Conservation (phyloP, 92 coral and sea anemone species). For the Porites lobata region DNA sequence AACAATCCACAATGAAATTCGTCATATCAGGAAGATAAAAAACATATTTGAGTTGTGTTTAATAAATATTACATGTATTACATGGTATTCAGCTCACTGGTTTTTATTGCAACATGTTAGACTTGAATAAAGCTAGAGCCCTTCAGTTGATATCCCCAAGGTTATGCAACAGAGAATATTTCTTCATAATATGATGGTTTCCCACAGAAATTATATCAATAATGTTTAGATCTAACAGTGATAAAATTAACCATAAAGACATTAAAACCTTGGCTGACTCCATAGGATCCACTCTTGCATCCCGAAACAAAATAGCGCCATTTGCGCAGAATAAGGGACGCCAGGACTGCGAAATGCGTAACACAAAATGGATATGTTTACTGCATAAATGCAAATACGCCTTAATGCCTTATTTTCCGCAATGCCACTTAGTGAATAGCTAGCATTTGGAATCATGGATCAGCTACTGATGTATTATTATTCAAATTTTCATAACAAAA, state of each 20-base stretch:
- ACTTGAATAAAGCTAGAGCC: neutral
- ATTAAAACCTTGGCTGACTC: constrained; percentile 33
- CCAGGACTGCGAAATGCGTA: neutral
- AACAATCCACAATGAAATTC: neutral
- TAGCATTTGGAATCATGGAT: neutral
- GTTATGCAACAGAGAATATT: neutral
- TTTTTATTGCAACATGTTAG: neutral
- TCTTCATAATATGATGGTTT: neutral
- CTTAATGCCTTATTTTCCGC: neutral
- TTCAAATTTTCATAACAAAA: constrained; percentile 42
- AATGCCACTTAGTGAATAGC: constrained; percentile 32
- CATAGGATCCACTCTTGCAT: constrained; percentile 52
- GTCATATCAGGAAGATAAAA: neutral
- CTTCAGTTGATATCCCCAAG: neutral
- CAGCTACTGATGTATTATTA: constrained; percentile 32
- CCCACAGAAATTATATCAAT: constrained; percentile 28
- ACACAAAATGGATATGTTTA: neutral
- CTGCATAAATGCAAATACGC: no score
- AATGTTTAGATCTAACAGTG: neutral
- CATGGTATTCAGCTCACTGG: no score
- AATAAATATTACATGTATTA: no score
- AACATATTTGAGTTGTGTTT: neutral
- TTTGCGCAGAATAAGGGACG: neutral
- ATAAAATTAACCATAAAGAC: constrained; percentile 7
- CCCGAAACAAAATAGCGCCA: constrained; percentile 40